Evolutionary conservation across 2,888 invertebrate genomes (phyloP).

Genomic region (Strigamia crassipes): DNA sequence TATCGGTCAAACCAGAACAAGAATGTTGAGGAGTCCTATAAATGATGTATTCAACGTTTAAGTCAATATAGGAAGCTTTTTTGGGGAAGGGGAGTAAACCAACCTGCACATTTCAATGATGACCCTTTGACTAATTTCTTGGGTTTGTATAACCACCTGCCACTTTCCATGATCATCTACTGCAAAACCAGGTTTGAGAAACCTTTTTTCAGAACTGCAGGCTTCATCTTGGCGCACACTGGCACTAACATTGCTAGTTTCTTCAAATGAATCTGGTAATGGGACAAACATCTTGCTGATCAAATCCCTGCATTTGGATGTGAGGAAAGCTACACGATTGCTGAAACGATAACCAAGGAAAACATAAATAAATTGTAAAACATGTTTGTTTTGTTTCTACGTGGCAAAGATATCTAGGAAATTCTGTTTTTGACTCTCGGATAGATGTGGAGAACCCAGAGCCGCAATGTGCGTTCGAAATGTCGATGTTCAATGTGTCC

Average conservation of each 20-base stretch:
- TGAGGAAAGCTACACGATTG: slow-evolving; percentile 42
- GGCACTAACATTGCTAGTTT: slow-evolving; percentile 11
- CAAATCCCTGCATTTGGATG: slow-evolving; percentile 37
- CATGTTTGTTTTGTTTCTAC: no score
- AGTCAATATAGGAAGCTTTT: no score
- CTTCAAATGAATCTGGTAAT: slow-evolving; percentile 43
- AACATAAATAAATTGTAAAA: no score
- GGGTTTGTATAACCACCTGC: slow-evolving; percentile 55
- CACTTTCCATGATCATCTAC: slow-evolving; percentile 54
- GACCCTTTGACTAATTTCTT: slow-evolving; percentile 53
- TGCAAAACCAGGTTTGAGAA: slow-evolving; percentile 54
- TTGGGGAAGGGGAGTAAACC: not conserved
- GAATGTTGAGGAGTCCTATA: slow-evolving; percentile 38
- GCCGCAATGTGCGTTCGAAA: no score
- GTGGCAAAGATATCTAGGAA: no score
- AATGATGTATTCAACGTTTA: not conserved
- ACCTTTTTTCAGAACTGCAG: slow-evolving; percentile 53
- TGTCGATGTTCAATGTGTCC: no score
- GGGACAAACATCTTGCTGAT: slow-evolving; percentile 41
- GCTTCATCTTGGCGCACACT: slow-evolving; percentile 36
- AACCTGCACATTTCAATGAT: slow-evolving; percentile 54
- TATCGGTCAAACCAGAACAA: slow-evolving; percentile 16
- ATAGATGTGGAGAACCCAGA: no score
- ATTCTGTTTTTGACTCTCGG: no score
- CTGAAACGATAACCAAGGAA: slow-evolving; percentile 3